phyloP scores from a whole-genome alignment of 2,797 vertebrate species.

The Poecilia wingei region DNA sequence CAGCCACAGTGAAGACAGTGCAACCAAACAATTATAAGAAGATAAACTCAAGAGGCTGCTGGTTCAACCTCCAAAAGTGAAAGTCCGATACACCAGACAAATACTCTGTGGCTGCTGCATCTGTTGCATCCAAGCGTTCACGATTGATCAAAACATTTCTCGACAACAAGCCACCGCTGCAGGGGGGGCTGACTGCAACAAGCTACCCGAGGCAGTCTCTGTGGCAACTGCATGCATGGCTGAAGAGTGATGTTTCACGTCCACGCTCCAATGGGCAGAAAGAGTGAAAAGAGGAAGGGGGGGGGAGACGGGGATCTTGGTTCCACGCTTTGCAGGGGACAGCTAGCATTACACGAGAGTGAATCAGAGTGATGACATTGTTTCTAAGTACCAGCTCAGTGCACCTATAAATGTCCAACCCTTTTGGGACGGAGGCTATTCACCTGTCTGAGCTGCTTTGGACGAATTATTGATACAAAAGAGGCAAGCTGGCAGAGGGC shows the following conservation, averaged over 20 bases:
- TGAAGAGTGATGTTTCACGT: constrained; percentile 69
- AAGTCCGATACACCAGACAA: background rate
- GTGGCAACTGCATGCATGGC: constrained; percentile 69
- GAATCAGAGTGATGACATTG: constrained; percentile 79
- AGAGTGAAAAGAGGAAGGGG: constrained; percentile 63
- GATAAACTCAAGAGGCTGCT: constrained; percentile 20
- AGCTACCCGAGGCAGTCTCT: constrained; percentile 52
- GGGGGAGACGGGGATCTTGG: constrained; percentile 60
- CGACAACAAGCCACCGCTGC: constrained; percentile 35
- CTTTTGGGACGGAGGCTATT: constrained; percentile 47
- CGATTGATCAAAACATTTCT: background rate
- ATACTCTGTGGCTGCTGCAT: background rate
- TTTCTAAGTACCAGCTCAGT: constrained; percentile 66
- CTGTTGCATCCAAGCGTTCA: background rate
- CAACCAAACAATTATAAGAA: constrained; percentile 14
- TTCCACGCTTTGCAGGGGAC: constrained; percentile 66
- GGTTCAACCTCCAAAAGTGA: constrained; percentile 16
- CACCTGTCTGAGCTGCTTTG: constrained; percentile 45
- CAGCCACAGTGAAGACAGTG: constrained; percentile 27
- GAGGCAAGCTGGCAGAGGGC: constrained; percentile 31
- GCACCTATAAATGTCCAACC: constrained; percentile 57
- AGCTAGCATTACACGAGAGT: constrained; percentile 77
- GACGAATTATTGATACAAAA: constrained; percentile 41
- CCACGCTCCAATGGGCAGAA: constrained; percentile 66
- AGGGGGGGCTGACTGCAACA: constrained; percentile 50